Evolutionary conservation across 1,140 invertebrate genomes (phyloP), one percentile per base, ranked within the genome.

Genomic region (Diabrotica undecimpunctata): DNA sequence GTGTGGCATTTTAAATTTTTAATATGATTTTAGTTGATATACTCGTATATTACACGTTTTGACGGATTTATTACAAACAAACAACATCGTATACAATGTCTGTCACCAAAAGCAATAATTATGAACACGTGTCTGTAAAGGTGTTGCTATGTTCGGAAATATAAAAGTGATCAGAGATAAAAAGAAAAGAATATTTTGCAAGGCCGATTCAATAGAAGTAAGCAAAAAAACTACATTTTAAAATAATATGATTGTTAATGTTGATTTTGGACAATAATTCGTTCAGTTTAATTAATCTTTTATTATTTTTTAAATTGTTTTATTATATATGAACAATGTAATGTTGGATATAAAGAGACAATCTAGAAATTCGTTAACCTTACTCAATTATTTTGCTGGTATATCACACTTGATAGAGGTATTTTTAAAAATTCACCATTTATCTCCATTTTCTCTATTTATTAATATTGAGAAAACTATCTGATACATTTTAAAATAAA

Each of bases 191-290:
- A 46, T 46, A 46, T n/a, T 46, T 6, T 46, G 8, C 8, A 8
- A 46, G 41, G 41, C 41, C n/a, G 41, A 46, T 46, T 46, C n/a
- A 46, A 46, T 46, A 46, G 41, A 46, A 46, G n/a, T 46, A 46
- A 46, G 41, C 41, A n/a, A 46, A 46, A 46, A 46, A 46, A 10
- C 41, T 46, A 46, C 41, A 46, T 5, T 10, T 46, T 46, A 46
- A 46, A 46, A 46, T 5, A n/a, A 46, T 46, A 46, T 46, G n/a
- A 46, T 46, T 46, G 3, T 46, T 46, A n/a, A 10, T 46, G 8
- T 46, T n/a, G n/a, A n/a, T n/a, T n/a, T 6, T 8, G n/a, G 41
- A 46, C 2, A 46, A 46, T n/a, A 46, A 46, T 46, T 46, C 41
- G 41, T 46, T 46, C 41, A 46, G n/a, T 46, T 46, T n/a, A 46